Evolutionary conservation across 2,797 vertebrate genomes (phyloP), one percentile per base, ranked within the genome.

Genomic region (Dryobates pubescens): DNA sequence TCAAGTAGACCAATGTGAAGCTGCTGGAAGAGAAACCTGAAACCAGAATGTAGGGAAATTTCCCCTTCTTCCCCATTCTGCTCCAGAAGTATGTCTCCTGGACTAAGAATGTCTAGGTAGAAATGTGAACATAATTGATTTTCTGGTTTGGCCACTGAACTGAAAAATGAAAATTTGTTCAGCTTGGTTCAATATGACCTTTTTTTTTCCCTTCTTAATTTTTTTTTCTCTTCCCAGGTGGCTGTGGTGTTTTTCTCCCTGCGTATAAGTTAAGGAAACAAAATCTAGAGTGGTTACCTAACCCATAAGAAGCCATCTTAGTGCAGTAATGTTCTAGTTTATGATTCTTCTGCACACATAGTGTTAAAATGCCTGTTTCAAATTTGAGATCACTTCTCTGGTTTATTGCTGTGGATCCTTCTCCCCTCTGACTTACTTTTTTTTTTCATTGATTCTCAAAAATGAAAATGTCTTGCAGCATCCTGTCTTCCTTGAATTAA

Each of bases 401-500:
- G 6, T 75, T 92, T 72, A 49, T 51, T 83, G 43, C 36, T 91
- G 45, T 32, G 36, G 79, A 15, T 79, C 75, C 49, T 81, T 68
- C 62, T 20, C 1, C 1, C 23, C 17, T 63, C 64, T 80, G 82
- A 94, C 90, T 73, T 79, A 62, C 51, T 80, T 81, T 91, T 43
- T 90, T 43, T 90, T 94, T 27, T 56, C 88, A 12, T 94, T 0
- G 0, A 86, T 89, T 76, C 70, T 81, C 82, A 81, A 53, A 82
- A 91, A 95, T 95, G 57, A 90, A 30, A 82, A 90, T 93, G 74
- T 92, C 90, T 94, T 72, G 56, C 71, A 80, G 82, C 18, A 51
- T 79, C 81, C 49, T 68, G 43, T 79, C 68, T 86, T 89, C 45
- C 59, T 62, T 82, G 95, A 95, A 93, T 95, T 96, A 53, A 94